These are phyloP conservation scores for Melospiza georgiana DNA, from an alignment of 2,113 vertebrate species.

Conservation along the genomic window DNA sequence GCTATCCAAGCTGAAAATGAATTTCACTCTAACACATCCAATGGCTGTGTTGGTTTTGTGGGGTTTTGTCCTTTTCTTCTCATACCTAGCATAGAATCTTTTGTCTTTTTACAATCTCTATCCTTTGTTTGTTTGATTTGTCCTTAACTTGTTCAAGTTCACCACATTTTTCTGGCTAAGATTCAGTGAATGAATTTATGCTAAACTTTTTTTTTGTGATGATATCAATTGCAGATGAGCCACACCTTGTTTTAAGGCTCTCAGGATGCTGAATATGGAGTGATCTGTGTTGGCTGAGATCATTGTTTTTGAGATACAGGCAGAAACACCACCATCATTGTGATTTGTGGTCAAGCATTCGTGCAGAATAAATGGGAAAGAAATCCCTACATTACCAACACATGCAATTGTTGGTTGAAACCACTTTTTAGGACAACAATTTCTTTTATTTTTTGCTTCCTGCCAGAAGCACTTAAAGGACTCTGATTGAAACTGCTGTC, in stretches of 20 bases:
- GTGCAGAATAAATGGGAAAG: constrained; percentile 27
- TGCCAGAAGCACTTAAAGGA: constrained; percentile 54
- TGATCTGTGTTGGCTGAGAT: neutral
- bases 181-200: neutral
- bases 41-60: neutral
- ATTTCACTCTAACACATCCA: constrained; percentile 67
- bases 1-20: constrained; percentile 80
- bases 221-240: neutral
- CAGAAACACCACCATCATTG: neutral
- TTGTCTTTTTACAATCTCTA: constrained; percentile 29
- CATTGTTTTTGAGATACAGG: neutral
- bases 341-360: neutral
- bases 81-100: constrained; percentile 41
- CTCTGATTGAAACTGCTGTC: constrained; percentile 53
- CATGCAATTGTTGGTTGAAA: constrained; percentile 18
- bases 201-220: neutral
- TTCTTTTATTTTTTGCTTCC: constrained; percentile 28
- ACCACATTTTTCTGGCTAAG: neutral
- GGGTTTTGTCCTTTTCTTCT: neutral
- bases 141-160: constrained; percentile 46
- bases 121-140: constrained; percentile 45
- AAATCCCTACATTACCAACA: constrained; percentile 47
- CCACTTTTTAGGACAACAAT: constrained; percentile 1
- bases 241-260: neutral
- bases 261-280: neutral